Base-by-base conservation (phyloP, 1,140 invertebrate species). In the Adoxophyes honmai region DNA sequence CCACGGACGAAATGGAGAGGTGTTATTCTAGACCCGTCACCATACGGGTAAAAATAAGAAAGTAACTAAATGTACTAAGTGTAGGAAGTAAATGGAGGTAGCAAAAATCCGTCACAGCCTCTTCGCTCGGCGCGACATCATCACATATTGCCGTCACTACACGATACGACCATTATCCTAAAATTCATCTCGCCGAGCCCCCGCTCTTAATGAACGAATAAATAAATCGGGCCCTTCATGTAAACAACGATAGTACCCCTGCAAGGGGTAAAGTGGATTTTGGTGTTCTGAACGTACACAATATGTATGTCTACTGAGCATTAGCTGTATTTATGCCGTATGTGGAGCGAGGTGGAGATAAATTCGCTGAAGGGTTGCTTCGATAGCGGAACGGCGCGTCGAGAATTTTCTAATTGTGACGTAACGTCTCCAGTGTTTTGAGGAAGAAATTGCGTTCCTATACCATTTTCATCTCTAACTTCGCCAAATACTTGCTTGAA, bases 221-320 rank as follows among this genome's bases (percentile, higher is more conserved):
- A 86, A 86, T 86, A 88, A 88, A 85, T 86, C 80, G 80, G 70
- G 78, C 82, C 81, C 81, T 84, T 78, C 78, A 78, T 86, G 84
- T 88, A 84, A 86, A 85, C 82, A 85, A 68, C 72, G 68, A 70
- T 69, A 71, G 75, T 74, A 74, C 77, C 79, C 73, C 79, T 73
- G 82, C 74, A 84, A 80, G 82, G 79, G 80, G 82, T 86, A 88
- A n/a, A 88, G 85, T 88, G 85, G 80, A 76, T 86, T 88, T 88
- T 71, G 83, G 80, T 88, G 85, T 88, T 28, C 21, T 28, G 21
- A 28, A 38, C 10, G 10, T 10, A 36, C 34, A 48, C 42, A 48
- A 48, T 48, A 48, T 18, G 42, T 48, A 44, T 44, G 39, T 78
- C 77, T 76, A 80, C 71, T 69, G 73, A 85, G 11, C 18, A 48